Evolutionary conservation across 2,888 invertebrate genomes (phyloP).

Genomic region (Brassicogethes aeneus): DNA sequence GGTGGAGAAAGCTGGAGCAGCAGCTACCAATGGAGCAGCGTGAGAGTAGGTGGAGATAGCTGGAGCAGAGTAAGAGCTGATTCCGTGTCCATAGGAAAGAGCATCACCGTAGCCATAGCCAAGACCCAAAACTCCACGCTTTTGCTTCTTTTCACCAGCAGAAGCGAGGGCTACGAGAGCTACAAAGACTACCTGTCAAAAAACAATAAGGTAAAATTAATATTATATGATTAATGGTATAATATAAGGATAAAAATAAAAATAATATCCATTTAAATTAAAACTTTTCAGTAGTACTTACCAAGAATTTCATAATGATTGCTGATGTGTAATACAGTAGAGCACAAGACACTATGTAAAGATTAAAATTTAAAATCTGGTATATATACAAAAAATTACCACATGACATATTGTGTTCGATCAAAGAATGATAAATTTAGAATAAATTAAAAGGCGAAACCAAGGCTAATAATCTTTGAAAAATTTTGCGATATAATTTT

Average conservation of each 20-base stretch:
- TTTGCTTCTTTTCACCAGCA: slow-evolving; percentile 17
- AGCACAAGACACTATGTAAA: too few relatives aligned
- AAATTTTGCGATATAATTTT: too few relatives aligned
- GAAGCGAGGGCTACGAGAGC: slow-evolving; percentile 14
- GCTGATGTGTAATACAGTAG: too few relatives aligned
- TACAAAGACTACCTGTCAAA: slow-evolving; percentile 13
- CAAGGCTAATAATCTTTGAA: too few relatives aligned
- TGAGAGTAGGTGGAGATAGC: not conserved
- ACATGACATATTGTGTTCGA: too few relatives aligned
- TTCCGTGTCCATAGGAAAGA: not conserved
- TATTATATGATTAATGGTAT: too few relatives aligned
- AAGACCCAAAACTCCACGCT: slow-evolving; percentile 17
- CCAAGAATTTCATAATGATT: slow-evolving; percentile 15
- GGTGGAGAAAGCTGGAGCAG: not conserved
- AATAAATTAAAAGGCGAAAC: too few relatives aligned
- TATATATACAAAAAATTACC: too few relatives aligned
- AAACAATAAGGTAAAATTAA: not conserved
- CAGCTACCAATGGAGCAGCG: not conserved
- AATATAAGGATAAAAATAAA: too few relatives aligned
- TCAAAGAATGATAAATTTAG: too few relatives aligned
- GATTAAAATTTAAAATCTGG: too few relatives aligned
- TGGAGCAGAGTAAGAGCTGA: not conserved
- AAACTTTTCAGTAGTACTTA: slow-evolving; percentile 12
- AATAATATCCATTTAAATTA: too few relatives aligned
- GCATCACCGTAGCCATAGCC: slow-evolving; percentile 11